Evolutionary conservation across 2,113 vertebrate species (phyloP).

Genomic region (Probosciger aterrimus): DNA sequence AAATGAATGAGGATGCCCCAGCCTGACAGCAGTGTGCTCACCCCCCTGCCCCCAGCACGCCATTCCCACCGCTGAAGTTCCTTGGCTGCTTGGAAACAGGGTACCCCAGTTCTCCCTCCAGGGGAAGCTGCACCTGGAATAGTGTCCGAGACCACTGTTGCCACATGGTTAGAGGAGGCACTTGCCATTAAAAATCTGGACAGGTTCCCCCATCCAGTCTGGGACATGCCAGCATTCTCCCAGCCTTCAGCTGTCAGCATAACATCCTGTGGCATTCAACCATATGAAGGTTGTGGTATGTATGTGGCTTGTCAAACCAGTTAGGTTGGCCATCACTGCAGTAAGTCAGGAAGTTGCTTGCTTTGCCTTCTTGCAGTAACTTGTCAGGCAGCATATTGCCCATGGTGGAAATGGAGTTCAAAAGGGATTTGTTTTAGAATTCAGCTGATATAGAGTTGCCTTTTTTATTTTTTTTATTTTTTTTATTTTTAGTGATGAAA

Average conservation of each 20-base stretch:
- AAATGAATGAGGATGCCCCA: background rate
- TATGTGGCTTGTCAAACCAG: background rate
- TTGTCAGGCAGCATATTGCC: background rate
- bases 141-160: background rate
- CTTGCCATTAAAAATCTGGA: background rate
- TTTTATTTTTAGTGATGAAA: background rate
- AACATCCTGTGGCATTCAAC: background rate
- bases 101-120: background rate
- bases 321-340: background rate
- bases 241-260: background rate
- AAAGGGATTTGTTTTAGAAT: background rate
- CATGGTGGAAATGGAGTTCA: background rate
- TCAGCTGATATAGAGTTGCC: background rate
- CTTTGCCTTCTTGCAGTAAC: background rate
- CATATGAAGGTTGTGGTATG: fast-evolving
- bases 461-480: background rate
- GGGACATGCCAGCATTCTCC: background rate
- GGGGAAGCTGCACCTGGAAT: background rate
- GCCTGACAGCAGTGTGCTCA: background rate
- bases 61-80: background rate
- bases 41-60: background rate
- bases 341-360: background rate
- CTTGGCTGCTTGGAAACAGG: background rate
- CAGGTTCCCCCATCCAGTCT: background rate
- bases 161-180: fast-evolving